Evolutionary conservation across 2,888 invertebrate species (phyloP), one percentile per base, ranked within the genome.

Genomic region (Microplitis deprimator): DNA sequence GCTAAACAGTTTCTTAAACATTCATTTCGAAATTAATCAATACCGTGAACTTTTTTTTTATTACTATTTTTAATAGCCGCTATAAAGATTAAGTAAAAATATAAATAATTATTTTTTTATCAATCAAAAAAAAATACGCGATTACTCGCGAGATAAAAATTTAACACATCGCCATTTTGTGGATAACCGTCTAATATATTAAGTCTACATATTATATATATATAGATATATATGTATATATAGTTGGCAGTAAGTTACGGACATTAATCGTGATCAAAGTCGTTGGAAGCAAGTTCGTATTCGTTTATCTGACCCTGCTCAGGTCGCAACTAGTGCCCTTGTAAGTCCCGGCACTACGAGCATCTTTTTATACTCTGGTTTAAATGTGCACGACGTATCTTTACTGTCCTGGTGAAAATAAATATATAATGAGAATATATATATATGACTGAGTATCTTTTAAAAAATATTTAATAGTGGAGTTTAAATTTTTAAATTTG

Each of bases 281-380:
- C 64, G 64, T 50, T 8, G 16, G 61, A 6, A 41, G 70, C 41
- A 68, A 78, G 67, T 73, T 74, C 74, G 68, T 73, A 77, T 75
- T 68, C 60, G 69, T 71, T 60, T 40, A 69, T 75, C 74, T 77
- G 79, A 79, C 74, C 75, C 77, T 75, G 73, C 76, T 69, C 72
- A 74, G 74, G 73, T 76, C 76, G 68, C 65, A 64, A 41, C 50
- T 64, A 73, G 73, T 80, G 77, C 77, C 75, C 79, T 78, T 79
- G 79, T 70, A 59, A 61, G 62, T 67, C 76, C 74, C 69, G 13
- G 10, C 50, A 50, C 50, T 50, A 50, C 13, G 71, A 72, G 69
- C 41, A 69, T 69, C 61, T 62, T 71, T 69, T 64, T 64, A 13
- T 72, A 20, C 70, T 29, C 3, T 50, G 50, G 50, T 20, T 50